A percentile compares a stretch with the other conserved stretches of the same genome.
Evolutionary conservation across 2,888 invertebrate genomes (phyloP).

Genomic region (Spodoptera littoralis): DNA sequence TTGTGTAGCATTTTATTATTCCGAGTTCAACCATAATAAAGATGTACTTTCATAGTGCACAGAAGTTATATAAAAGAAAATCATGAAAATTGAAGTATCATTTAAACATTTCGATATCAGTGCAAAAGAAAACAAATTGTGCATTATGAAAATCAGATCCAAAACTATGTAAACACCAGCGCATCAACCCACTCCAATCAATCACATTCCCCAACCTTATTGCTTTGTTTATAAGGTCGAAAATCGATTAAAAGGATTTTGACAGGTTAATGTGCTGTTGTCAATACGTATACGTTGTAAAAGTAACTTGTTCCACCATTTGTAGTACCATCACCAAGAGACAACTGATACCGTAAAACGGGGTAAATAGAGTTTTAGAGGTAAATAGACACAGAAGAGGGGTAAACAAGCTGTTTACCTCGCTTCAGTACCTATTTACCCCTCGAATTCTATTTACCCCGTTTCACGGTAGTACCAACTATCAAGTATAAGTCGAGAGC

Average conservation of each 20-base stretch:
- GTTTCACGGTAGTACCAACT: slow-evolving; percentile 14
- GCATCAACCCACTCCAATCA: slow-evolving; percentile 1
- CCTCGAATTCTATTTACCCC: too few species aligned
- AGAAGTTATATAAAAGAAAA: slow-evolving; percentile 5
- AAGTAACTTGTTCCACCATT: slow-evolving; percentile 27
- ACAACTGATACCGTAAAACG: slow-evolving; percentile 30
- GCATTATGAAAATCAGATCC: slow-evolving; percentile 42
- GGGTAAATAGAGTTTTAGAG: too few species aligned
- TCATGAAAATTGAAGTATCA: not conserved
- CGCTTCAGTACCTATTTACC: too few species aligned
- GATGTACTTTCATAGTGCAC: slow-evolving; percentile 46
- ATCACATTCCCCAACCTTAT: too few species aligned
- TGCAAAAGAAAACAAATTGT: slow-evolving; percentile 31
- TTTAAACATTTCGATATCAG: slow-evolving; percentile 5
- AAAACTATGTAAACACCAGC: slow-evolving; percentile 18
- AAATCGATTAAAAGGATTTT: too few species aligned
- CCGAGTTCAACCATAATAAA: slow-evolving; percentile 30
- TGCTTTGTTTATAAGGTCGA: too few species aligned
- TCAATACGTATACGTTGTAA: too few species aligned
- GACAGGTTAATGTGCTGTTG: too few species aligned
- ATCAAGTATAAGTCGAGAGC: slow-evolving; percentile 77
- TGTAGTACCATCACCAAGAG: slow-evolving; percentile 43
- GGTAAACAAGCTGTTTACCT: too few species aligned
- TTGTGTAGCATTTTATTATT: not conserved
- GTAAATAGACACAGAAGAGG: too few species aligned